Percentiles rank a stretch among this genome's conserved stretches.
Evolutionary conservation across 1,140 invertebrate species (phyloP).

Genomic region (Leptopilina boulardi): DNA sequence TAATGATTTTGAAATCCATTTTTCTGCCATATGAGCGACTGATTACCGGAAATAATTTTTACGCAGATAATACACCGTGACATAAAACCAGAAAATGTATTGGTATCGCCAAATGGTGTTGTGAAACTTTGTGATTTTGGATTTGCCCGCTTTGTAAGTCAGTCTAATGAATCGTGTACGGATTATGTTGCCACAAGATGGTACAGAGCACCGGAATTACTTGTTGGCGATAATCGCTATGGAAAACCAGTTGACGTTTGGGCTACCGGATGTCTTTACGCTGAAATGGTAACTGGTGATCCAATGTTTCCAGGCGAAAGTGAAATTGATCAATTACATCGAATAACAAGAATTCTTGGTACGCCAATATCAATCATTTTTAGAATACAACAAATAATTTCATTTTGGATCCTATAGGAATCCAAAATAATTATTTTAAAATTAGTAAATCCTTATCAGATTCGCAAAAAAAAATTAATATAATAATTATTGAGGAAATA

Average conservation of each 20-base stretch:
- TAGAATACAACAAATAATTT: no score
- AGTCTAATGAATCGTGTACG: constrained; percentile 84
- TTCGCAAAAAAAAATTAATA: no score
- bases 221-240: constrained; percentile 85
- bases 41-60: neutral
- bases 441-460: no score
- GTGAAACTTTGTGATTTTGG: constrained; percentile 94
- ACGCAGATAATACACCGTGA: constrained; percentile 92
- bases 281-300: constrained; percentile 91
- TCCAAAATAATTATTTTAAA: no score
- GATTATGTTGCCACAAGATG: constrained; percentile 91
- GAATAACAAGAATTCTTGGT: constrained; percentile 87
- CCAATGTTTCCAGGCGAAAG: constrained; percentile 92
- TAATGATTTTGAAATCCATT: no score
- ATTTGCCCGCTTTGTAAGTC: constrained; percentile 84
- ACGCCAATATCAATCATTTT: constrained; percentile 46
- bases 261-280: constrained; percentile 91
- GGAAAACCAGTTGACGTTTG: constrained; percentile 90
- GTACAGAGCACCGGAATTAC: constrained; percentile 91
- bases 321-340: constrained; percentile 93
- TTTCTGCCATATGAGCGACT: no score
- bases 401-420: no score
- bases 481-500: no score
- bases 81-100: constrained; percentile 94
- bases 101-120: constrained; percentile 87